These are phyloP conservation scores for Pedetes capensis DNA, from an alignment of 2,113 vertebrate species.

Conservation along the genomic window DNA sequence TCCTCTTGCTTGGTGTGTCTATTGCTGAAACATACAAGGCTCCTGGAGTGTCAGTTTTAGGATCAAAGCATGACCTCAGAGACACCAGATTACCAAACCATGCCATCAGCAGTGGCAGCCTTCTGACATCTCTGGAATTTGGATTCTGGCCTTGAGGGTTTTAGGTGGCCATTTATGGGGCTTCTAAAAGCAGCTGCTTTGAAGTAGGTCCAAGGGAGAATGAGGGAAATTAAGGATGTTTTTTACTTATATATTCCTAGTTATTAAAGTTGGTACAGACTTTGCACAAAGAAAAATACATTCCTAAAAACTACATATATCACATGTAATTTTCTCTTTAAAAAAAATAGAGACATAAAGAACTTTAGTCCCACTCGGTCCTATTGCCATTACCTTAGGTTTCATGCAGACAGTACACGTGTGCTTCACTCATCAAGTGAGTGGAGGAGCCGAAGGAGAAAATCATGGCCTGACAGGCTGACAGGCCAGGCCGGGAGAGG, in stretches of 20 bases:
- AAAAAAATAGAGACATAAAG: not conserved
- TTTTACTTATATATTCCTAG: not conserved
- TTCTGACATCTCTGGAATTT: constrained; percentile 10
- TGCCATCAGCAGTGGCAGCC: not conserved
- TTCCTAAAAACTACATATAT: not conserved
- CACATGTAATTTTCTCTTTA: not conserved
- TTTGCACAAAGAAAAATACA: not conserved
- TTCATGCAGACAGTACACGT: accelerated
- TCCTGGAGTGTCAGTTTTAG: constrained; percentile 3
- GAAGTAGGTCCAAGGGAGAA: not conserved
- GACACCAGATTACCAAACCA: not conserved
- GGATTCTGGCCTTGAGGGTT: constrained; percentile 3
- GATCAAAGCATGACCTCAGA: constrained; percentile 54
- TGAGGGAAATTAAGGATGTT: not conserved
- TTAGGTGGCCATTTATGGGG: not conserved
- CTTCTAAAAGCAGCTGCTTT: constrained; percentile 29
- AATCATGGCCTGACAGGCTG: not conserved
- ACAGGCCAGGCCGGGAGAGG: accelerated
- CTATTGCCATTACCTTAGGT: not conserved
- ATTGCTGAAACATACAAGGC: not conserved
- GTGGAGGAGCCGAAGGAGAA: not conserved
- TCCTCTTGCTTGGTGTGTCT: not conserved
- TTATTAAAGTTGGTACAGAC: not conserved
- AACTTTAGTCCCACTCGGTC: not conserved
- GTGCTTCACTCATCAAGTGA: no score